Percentiles rank a stretch among this genome's conserved stretches.
Conservation (phyloP, 2,113 vertebrate genomes). For the Zosterops japonicus region DNA sequence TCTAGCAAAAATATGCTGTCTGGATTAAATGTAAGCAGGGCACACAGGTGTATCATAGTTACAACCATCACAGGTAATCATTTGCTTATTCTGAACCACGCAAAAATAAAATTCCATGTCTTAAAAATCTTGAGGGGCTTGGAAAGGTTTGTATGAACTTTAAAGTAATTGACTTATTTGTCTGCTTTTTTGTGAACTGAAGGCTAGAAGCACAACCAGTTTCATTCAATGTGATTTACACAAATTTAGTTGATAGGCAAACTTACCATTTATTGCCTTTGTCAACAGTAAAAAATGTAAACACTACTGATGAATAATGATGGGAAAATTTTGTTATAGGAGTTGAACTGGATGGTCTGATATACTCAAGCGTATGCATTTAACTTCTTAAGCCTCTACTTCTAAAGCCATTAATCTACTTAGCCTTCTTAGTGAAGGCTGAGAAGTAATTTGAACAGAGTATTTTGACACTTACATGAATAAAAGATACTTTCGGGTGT, state of each 20-base stretch:
- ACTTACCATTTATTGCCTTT: background rate
- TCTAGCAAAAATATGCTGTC: background rate
- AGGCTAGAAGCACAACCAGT: background rate
- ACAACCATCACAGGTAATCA: background rate
- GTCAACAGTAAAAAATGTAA: conserved; percentile 2
- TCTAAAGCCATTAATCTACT: conserved; percentile 32
- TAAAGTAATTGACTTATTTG: background rate
- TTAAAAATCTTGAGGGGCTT: background rate
- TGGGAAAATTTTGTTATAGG: background rate
- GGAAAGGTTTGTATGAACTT: background rate
- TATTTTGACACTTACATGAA: background rate
- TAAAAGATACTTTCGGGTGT: background rate
- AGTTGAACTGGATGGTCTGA: background rate
- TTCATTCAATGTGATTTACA: background rate
- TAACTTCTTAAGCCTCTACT: background rate
- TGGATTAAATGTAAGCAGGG: background rate
- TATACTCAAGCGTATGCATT: background rate
- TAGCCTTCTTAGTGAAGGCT: background rate
- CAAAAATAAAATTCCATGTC: background rate
- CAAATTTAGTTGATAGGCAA: background rate
- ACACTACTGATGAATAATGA: background rate
- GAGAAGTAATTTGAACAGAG: background rate
- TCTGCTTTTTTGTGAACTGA: background rate
- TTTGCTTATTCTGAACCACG: background rate
- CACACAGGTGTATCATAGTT: background rate